Evolutionary conservation across 1,140 invertebrate species (phyloP).

Genomic region (Drosophila kanapiae): DNA sequence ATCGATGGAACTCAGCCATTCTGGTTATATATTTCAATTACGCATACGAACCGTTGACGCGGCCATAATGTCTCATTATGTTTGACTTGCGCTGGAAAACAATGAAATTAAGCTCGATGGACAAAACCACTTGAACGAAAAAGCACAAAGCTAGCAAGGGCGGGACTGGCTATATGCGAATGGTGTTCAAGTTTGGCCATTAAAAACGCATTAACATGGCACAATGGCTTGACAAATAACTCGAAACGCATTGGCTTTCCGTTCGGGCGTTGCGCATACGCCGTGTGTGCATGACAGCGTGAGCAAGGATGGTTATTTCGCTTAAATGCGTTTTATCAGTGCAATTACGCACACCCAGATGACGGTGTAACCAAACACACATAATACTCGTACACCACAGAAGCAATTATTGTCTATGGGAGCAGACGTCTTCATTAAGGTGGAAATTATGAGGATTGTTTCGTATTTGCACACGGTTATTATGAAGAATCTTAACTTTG

Average conservation of each 20-base stretch:
- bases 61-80: conserved; percentile 72
- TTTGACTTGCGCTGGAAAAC: conserved; percentile 71
- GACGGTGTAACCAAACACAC: conserved; percentile 8
- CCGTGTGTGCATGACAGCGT: conserved; percentile 46
- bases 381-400: background rate
- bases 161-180: conserved; percentile 17
- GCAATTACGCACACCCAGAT: conserved; percentile 63
- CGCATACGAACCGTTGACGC: conserved; percentile 63
- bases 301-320: conserved; percentile 43
- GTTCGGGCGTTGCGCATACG: conserved; percentile 60
- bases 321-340: conserved; percentile 74
- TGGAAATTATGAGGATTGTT: conserved; percentile 27
- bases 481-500: background rate
- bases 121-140: conserved; percentile 57
- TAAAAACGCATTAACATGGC: conserved; percentile 80
- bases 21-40: conserved; percentile 75
- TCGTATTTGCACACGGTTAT: conserved; percentile 1
- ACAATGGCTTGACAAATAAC: conserved; percentile 81
- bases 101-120: conserved; percentile 66
- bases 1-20: conserved; percentile 21
- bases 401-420: conserved; percentile 4
- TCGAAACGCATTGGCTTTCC: conserved; percentile 67
- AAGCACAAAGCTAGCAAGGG: conserved; percentile 46
- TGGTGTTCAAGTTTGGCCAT: conserved; percentile 76
- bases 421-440: conserved; percentile 60